A percentile compares a stretch with the other conserved stretches of the same genome.
Evolutionary conservation across 2,797 vertebrate species (phyloP).

Genomic region (Euthynnus affinis): DNA sequence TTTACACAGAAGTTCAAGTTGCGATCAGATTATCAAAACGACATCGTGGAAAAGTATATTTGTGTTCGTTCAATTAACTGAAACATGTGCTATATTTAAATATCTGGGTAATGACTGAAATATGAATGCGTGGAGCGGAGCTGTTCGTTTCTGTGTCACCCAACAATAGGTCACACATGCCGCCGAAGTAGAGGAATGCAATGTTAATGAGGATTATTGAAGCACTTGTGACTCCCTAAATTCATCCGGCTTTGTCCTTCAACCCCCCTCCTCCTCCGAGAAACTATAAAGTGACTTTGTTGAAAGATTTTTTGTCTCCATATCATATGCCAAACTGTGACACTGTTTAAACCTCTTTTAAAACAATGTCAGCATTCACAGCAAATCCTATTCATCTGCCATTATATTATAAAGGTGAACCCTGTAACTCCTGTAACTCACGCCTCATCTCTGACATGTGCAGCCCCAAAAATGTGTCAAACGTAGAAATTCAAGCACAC

Average conservation of each 20-base stretch:
- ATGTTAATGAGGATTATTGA: slow-evolving; percentile 83
- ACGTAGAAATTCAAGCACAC: neutral
- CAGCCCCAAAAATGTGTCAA: neutral
- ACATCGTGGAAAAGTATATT: neutral
- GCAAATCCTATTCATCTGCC: slow-evolving; percentile 64
- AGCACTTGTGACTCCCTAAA: slow-evolving; percentile 85
- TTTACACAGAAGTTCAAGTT: slow-evolving; percentile 50
- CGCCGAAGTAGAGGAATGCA: slow-evolving; percentile 76
- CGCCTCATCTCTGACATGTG: slow-evolving; percentile 11
- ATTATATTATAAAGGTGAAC: slow-evolving; percentile 36
- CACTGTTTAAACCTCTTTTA: slow-evolving; percentile 66
- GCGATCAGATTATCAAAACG: slow-evolving; percentile 1
- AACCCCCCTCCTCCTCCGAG: slow-evolving; percentile 19
- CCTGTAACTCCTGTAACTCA: slow-evolving; percentile 21
- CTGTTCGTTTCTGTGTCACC: slow-evolving; percentile 49
- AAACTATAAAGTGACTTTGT: slow-evolving; percentile 72
- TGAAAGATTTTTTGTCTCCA: slow-evolving; percentile 61
- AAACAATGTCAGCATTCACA: slow-evolving; percentile 80
- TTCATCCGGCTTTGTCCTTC: slow-evolving; percentile 83
- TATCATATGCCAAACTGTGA: slow-evolving; percentile 64
- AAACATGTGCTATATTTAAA: neutral
- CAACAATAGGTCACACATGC: slow-evolving; percentile 73
- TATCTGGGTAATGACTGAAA: slow-evolving; percentile 1
- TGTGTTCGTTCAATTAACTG: accelerated
- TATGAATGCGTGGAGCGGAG: neutral